phyloP scores from a whole-genome alignment of 2,797 vertebrate species.

The Varecia variegata region DNA sequence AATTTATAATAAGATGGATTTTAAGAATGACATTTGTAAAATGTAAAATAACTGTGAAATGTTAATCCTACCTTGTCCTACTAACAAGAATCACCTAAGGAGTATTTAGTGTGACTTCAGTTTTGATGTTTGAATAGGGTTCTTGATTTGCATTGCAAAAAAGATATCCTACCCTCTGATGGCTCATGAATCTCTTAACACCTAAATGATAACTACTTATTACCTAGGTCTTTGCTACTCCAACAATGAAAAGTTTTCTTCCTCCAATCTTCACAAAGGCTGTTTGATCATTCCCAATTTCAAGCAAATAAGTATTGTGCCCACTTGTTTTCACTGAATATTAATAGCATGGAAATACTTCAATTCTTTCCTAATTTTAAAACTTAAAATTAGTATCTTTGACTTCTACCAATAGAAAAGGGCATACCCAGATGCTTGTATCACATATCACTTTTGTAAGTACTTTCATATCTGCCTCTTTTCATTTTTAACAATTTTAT shows the following conservation, averaged over 20 bases:
- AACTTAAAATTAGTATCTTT: conserved; percentile 26
- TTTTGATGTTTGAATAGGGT: background rate
- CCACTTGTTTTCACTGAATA: background rate
- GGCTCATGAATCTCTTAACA: background rate
- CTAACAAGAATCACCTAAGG: background rate
- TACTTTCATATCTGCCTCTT: background rate
- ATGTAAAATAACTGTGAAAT: conserved; percentile 22
- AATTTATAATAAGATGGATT: conserved; percentile 45
- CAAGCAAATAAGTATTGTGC: background rate
- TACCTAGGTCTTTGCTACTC: background rate
- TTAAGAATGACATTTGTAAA: conserved; percentile 45
- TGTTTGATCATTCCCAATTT: background rate
- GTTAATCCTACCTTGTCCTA: background rate
- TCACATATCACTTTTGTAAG: background rate
- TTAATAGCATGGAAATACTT: background rate
- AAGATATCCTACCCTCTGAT: background rate
- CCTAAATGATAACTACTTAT: background rate
- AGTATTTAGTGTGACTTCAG: background rate
- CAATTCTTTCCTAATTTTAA: background rate
- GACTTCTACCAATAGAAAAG: background rate
- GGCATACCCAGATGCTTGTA: background rate
- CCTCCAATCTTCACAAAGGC: background rate
- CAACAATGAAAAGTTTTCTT: background rate
- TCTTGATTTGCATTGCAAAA: conserved; percentile 1
- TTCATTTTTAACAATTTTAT: background rate